Conservation (phyloP, 2,888 invertebrate species). For the Apamea monoglypha region DNA sequence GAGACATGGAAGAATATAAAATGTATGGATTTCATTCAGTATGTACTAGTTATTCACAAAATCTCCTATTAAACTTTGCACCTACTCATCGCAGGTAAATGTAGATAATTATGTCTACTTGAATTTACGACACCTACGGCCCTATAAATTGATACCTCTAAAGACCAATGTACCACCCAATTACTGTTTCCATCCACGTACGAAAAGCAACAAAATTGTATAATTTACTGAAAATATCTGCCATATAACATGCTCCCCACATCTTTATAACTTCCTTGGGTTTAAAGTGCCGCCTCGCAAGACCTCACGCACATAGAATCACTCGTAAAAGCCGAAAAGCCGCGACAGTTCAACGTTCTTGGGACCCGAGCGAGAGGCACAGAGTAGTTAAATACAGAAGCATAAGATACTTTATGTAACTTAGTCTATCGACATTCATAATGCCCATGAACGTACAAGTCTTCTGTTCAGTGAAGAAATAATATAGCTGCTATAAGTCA, state of each 20-base stretch:
- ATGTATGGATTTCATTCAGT: background rate
- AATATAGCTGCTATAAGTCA: background rate
- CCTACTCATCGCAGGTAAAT: background rate
- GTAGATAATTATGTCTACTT: background rate
- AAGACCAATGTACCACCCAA: conserved; percentile 1
- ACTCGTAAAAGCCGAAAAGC: conserved; percentile 64
- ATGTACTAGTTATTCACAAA: background rate
- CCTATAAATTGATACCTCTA: background rate
- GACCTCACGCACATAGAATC: conserved; percentile 63
- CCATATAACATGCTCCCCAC: conserved; percentile 36
- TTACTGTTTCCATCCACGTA: conserved; percentile 29
- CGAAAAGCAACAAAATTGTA: conserved; percentile 48
- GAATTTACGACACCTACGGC: background rate
- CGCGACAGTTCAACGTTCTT: conserved; percentile 63
- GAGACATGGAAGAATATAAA: background rate
- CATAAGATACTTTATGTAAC: background rate
- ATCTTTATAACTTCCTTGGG: conserved; percentile 56
- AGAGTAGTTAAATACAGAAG: conserved; percentile 25
- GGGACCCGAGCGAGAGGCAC: conserved; percentile 26
- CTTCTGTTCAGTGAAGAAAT: background rate
- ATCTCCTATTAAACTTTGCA: background rate
- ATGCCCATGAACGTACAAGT: background rate
- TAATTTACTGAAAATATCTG: conserved; percentile 42
- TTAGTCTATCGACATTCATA: background rate
- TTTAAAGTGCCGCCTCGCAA: conserved; percentile 53